Conservation (phyloP, 2,888 invertebrate species). For the Drepanosiphum platanoidis region DNA sequence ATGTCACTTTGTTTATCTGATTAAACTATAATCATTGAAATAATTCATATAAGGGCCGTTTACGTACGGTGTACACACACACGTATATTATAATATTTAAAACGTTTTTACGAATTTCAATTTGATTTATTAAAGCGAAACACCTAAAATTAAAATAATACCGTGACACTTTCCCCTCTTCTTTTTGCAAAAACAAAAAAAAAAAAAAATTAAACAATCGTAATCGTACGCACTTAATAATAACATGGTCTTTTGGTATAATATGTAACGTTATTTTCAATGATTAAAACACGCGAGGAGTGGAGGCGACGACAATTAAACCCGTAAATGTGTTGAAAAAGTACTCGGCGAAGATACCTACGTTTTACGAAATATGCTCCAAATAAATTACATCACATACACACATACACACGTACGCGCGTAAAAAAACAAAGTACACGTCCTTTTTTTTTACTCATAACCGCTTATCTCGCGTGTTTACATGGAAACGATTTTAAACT, state of each 20-base stretch:
- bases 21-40: conserved; percentile 55
- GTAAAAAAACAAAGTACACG: not conserved
- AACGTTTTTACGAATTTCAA: not conserved
- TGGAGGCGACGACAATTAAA: not conserved
- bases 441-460: not conserved
- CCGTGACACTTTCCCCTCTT: not conserved
- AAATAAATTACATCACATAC: not conserved
- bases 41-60: conserved; percentile 38
- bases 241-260: no score
- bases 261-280: no score
- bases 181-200: not conserved
- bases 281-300: not conserved
- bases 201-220: not conserved
- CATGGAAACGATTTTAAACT: conserved; percentile 37
- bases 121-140: conserved; percentile 1
- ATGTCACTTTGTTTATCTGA: conserved; percentile 56
- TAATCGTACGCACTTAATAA: no score
- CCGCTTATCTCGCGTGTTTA: conserved; percentile 33
- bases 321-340: not conserved
- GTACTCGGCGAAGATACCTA: not conserved
- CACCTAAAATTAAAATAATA: not conserved
- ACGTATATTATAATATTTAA: not conserved
- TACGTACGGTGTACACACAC: not conserved
- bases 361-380: not conserved
- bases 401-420: no score